Base-by-base conservation (phyloP, 2,888 invertebrate species). In the Folsomia manolachei region DNA sequence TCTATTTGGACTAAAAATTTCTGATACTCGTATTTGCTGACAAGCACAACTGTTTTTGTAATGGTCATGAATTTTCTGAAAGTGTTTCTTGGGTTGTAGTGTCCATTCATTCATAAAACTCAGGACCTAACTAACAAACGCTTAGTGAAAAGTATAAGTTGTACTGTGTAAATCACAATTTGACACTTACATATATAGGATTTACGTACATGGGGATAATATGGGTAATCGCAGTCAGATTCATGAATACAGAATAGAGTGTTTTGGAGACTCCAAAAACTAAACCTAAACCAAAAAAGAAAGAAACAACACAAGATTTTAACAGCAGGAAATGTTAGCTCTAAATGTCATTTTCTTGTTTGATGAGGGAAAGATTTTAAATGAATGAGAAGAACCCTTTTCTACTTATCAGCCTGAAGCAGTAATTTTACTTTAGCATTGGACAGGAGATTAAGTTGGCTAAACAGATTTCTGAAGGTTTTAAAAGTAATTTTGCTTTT, bases 301-400 rank as follows among this genome's bases (percentile, higher is more conserved):
- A 39, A 4, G 39, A 39, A 39, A 39, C 39, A 39, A 39, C 39
- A 39, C 39, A 39, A 39, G 14, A 14, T 39, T 27, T 64, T 27
- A 64, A 64, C 64, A 64, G 64, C 64, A 64, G 64, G 64, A 64
- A 26, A 64, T 27, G 26, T 64, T 64, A 4, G 27, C 64, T 64
- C 2, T 26, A 23, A 27, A 26, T 21, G 64, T 64, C 64, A 64
- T 64, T n/a, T 39, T 39, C 39, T 39, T 39, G 39, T 14, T 39
- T 39, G 63, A 25, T 26, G 27, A 64, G 19, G 27, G 64, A 27
- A 64, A 64, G 14, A 9, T 39, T 39, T 4, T 39, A 39, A 39
- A 39, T 39, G 39, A 39, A 39, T 39, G 39, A 39, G 39, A 39
- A 9, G 4, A 39, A 39, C 39, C 39, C 39, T 39, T 39, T 39